Conservation (phyloP, 2,888 invertebrate genomes). For the Nebria brevicollis region DNA sequence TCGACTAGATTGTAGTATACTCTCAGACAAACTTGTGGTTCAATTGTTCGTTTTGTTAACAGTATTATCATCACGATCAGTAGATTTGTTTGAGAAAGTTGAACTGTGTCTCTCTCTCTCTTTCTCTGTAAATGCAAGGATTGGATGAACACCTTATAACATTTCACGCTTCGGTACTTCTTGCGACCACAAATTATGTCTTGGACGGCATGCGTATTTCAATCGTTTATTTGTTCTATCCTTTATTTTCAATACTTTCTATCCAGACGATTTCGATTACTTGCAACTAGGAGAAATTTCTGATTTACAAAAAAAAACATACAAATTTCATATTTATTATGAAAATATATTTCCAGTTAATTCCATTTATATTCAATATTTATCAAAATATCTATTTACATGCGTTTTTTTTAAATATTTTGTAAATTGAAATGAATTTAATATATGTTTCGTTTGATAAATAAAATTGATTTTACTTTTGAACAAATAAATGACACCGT, state of each 20-base stretch:
- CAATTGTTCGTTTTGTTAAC: background rate
- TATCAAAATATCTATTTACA: too few relatives aligned
- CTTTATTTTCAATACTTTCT: background rate
- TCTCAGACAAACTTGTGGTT: background rate
- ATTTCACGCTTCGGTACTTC: background rate
- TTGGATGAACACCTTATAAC: background rate
- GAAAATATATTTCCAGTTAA: background rate
- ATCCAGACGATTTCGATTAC: background rate
- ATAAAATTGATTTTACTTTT: too few relatives aligned
- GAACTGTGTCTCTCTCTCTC: background rate
- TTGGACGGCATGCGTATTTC: background rate
- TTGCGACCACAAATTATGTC: background rate
- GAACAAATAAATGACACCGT: too few relatives aligned
- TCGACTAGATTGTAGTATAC: background rate
- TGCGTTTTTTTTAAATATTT: too few relatives aligned
- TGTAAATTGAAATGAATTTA: too few relatives aligned
- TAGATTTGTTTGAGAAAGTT: background rate
- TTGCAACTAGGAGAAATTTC: background rate
- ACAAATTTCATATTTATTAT: background rate
- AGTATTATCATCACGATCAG: background rate
- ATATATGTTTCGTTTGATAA: too few relatives aligned
- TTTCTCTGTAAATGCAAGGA: background rate
- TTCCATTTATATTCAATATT: too few relatives aligned
- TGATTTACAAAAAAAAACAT: conserved; percentile 8
- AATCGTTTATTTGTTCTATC: background rate